Evolutionary conservation across 2,888 invertebrate genomes (phyloP).

Genomic region (Drosophila aldrichi): DNA sequence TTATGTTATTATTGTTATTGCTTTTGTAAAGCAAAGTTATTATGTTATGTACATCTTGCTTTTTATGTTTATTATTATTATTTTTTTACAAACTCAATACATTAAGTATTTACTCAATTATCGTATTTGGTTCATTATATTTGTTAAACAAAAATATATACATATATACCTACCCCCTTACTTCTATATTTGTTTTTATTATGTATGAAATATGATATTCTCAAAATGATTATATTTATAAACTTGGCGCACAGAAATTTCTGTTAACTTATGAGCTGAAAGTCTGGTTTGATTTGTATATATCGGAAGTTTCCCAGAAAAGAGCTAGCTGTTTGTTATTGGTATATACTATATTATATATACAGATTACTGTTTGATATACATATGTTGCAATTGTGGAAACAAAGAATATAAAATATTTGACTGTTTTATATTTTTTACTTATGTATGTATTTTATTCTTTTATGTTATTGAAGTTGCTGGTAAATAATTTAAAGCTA

Average conservation of each 20-base stretch:
- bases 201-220: constrained; percentile 12
- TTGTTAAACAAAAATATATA: constrained; percentile 15
- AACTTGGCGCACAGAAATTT: constrained; percentile 2
- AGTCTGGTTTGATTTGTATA: constrained; percentile 27
- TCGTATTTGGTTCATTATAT: not conserved
- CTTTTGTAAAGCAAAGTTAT: constrained; percentile 1
- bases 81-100: not conserved
- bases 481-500: not conserved
- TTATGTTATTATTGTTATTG: not conserved
- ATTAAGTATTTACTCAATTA: not conserved
- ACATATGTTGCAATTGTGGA: not conserved
- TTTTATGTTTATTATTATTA: not conserved
- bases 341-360: too few species aligned
- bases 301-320: constrained; percentile 13
- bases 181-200: constrained; percentile 1
- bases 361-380: not conserved
- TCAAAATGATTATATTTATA: not conserved
- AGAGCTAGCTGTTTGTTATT: too few species aligned
- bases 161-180: not conserved
- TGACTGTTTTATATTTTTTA: not conserved
- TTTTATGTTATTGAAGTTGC: not conserved
- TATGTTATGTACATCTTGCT: not conserved
- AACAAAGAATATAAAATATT: not conserved
- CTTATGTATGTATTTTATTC: not conserved
- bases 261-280: constrained; percentile 18